Evolutionary conservation across 1,140 invertebrate species (phyloP).

Genomic region (Drosophila novamexicana): DNA sequence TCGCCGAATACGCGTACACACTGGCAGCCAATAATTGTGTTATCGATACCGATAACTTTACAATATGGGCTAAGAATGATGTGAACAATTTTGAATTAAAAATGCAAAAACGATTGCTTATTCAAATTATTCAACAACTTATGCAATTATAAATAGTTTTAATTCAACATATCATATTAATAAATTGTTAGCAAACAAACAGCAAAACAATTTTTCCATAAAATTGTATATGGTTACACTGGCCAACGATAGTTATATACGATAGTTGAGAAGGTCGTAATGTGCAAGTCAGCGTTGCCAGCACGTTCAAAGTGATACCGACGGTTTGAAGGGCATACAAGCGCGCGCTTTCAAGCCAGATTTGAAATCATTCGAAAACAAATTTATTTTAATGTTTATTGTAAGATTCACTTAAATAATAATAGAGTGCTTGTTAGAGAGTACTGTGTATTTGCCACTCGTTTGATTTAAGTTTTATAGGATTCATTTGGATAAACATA

Average conservation of each 20-base stretch:
- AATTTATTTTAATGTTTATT: conserved; percentile 40
- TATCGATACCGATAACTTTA: conserved; percentile 43
- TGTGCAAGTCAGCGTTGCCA: conserved; percentile 14
- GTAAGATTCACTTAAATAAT: conserved; percentile 38
- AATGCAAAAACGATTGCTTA: conserved; percentile 8
- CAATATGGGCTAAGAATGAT: conserved; percentile 21
- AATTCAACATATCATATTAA: conserved; percentile 4
- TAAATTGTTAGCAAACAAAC: not conserved
- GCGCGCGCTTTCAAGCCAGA: not conserved
- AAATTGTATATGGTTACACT: conserved; percentile 19
- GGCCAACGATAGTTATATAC: conserved; percentile 18
- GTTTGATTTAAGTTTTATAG: conserved; percentile 45
- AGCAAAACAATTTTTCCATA: not conserved
- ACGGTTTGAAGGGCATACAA: not conserved
- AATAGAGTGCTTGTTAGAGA: conserved; percentile 49
- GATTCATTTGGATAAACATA: conserved; percentile 58
- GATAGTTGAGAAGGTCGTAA: conserved; percentile 33
- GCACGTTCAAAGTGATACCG: not conserved
- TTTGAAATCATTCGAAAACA: not conserved
- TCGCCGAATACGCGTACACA: conserved; percentile 56
- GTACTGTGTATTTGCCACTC: conserved; percentile 43
- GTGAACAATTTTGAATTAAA: conserved; percentile 53
- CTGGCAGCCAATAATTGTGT: conserved; percentile 46
- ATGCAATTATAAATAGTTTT: not conserved
- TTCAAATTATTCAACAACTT: not conserved